Evolutionary conservation across 37 sponge, comb jelly and placozoan species (phyloP).

Genomic region (Mnemiopsis leidyi): DNA sequence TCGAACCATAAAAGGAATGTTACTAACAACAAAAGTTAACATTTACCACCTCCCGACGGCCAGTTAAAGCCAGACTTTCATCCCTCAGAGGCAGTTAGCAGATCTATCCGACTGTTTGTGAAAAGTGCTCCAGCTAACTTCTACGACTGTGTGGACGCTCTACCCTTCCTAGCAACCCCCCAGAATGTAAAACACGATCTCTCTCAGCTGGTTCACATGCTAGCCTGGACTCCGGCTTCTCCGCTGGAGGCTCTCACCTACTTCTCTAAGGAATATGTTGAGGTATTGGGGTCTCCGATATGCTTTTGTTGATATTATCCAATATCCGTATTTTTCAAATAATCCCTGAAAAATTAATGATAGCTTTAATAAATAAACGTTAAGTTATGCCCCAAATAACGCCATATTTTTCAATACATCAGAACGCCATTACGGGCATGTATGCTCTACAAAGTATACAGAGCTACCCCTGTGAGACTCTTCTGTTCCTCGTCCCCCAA

Average conservation of each 20-base stretch:
- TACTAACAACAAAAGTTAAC: background rate
- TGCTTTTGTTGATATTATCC: too few species aligned
- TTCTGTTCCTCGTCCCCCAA: conserved; percentile 89
- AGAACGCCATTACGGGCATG: conserved; percentile 62
- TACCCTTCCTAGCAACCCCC: conserved; percentile 31
- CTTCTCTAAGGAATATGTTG: conserved; percentile 30
- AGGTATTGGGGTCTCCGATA: too few species aligned
- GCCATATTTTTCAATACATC: too few species aligned
- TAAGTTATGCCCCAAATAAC: too few species aligned
- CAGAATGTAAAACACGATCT: conserved; percentile 53
- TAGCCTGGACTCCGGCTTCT: conserved; percentile 43
- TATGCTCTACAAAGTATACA: conserved; percentile 51
- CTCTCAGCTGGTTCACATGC: conserved; percentile 22
- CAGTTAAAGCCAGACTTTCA: too few species aligned
- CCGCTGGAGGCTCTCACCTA: conserved; percentile 45
- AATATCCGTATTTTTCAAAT: too few species aligned
- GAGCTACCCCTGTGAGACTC: conserved; percentile 71
- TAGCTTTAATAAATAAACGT: too few species aligned
- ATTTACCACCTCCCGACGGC: background rate
- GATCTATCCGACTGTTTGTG: background rate
- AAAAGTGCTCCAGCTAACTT: conserved; percentile 56
- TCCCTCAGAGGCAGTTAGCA: background rate
- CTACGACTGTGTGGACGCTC: conserved; percentile 48
- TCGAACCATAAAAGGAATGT: background rate
- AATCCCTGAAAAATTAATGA: too few species aligned